phyloP scores from a whole-genome alignment of 2,888 invertebrate genomes.

The Drosophila paranaensis region DNA sequence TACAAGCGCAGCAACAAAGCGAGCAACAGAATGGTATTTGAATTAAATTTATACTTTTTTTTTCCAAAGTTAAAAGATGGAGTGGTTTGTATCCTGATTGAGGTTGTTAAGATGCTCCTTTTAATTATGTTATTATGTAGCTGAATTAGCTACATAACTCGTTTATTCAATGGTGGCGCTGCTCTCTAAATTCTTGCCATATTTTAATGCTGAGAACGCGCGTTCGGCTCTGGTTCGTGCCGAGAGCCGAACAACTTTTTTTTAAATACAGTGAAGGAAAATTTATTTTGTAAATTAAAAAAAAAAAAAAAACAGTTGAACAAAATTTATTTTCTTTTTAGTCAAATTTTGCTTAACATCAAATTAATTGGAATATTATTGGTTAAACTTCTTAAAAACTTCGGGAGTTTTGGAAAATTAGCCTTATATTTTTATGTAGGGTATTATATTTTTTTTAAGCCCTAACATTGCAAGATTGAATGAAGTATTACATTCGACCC shows the following conservation, averaged over 20 bases:
- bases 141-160: not conserved
- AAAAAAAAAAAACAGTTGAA: too few relatives aligned
- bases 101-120: not conserved
- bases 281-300: not conserved
- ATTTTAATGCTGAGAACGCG: not conserved
- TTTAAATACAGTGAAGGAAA: not conserved
- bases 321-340: not conserved
- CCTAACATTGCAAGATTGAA: not conserved
- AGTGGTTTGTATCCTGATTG: too few relatives aligned
- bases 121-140: slow-evolving; percentile 27
- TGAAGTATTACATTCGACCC: slow-evolving; percentile 46
- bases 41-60: not conserved
- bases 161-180: slow-evolving; percentile 22
- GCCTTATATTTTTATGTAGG: not conserved
- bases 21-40: slow-evolving; percentile 39
- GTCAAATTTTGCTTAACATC: too few relatives aligned
- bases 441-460: slow-evolving; percentile 61
- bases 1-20: slow-evolving; percentile 12
- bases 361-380: not conserved
- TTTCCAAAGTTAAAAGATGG: not conserved
- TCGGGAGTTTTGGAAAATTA: not conserved
- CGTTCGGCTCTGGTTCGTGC: slow-evolving; percentile 31
- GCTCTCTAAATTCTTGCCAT: slow-evolving; percentile 23
- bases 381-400: not conserved
- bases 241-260: slow-evolving; percentile 2